Base-by-base conservation (phyloP, 2,113 vertebrate genomes). In the Malurus elegans region DNA sequence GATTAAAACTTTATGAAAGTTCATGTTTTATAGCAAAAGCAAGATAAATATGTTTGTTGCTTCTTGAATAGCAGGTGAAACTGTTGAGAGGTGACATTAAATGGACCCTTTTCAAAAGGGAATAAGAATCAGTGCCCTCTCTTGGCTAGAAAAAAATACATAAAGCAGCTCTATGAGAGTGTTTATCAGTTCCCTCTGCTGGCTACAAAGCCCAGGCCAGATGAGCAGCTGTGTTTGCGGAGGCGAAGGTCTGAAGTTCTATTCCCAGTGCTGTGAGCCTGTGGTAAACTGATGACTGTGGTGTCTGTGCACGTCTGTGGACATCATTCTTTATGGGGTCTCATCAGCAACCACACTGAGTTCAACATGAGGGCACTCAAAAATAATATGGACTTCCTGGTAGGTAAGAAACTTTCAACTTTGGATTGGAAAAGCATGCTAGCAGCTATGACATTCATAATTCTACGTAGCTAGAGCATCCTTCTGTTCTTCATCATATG, bases 191-290 rank as follows among this genome's bases (percentile, higher is more conserved):
- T 93, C 86, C 95, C 91, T 96, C 92, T 96, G 86, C 94, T 95
- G 93, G 79, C 94, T 97, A 93, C 88, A 97, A 83, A 94, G 90
- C 57, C 90, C 86, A 83, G 91, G 95, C 91, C 94, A 94, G 92
- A 93, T 62, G 96, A 97, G 94, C 97, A 97, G 97, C 94, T 97
- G 95, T 95, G 96, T 96, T 97, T 96, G 92, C 72, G 54, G 88
- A 96, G 91, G 88, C 88, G 79, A 96, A 90, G 73, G 78, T 83
- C 92, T 90, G 44, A 53, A 57, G n/a, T 86, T 94, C 81, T 92
- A 81, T 93, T 94, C 89, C 94, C 92, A 95, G 71, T 29, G 79
- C 66, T 95, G 73, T 44, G 73, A 88, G 88, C 88, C 61, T 50
- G 67, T 8, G 6, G 47, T 90, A 83, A 94, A 36, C 88, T 56